phyloP scores from a whole-genome alignment of 2,113 vertebrate genomes.

The Siniperca knerii region DNA sequence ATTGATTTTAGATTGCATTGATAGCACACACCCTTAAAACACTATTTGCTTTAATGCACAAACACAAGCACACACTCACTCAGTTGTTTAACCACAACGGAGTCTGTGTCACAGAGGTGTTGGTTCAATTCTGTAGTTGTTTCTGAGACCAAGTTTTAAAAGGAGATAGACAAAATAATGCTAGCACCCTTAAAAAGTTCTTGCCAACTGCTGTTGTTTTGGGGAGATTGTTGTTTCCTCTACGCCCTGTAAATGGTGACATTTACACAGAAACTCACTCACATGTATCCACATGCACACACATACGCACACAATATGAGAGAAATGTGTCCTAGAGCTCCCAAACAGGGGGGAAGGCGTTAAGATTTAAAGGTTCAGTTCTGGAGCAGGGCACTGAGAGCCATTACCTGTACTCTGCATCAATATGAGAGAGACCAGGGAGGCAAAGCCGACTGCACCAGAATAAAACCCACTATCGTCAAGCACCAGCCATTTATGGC shows the following conservation, averaged over 20 bases:
- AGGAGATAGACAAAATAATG: conserved; percentile 19
- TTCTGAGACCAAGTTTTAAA: conserved; percentile 13
- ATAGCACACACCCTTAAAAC: conserved; percentile 17
- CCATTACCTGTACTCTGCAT: conserved; percentile 58
- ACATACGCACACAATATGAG: neutral
- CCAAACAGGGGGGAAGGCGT: conserved; percentile 21
- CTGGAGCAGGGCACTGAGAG: conserved; percentile 54
- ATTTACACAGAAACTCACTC: conserved; percentile 13
- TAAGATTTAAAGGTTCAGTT: conserved; percentile 64
- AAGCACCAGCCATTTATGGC: conserved; percentile 64
- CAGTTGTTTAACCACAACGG: neutral
- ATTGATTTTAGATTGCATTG: conserved; percentile 57
- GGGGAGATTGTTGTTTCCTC: conserved; percentile 15
- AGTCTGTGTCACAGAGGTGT: conserved; percentile 7
- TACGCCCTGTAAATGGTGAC: conserved; percentile 41
- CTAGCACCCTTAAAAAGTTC: neutral
- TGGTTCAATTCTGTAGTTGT: neutral
- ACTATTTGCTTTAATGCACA: conserved; percentile 9
- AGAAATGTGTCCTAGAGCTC: conserved; percentile 51
- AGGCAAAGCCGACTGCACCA: conserved; percentile 55
- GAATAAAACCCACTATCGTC: conserved; percentile 62
- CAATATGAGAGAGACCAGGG: conserved; percentile 63
- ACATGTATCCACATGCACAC: neutral
- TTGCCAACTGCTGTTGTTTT: neutral
- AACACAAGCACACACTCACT: conserved; percentile 6